Conservation (phyloP, 2,888 invertebrate genomes). For the Drosophila siamana region DNA sequence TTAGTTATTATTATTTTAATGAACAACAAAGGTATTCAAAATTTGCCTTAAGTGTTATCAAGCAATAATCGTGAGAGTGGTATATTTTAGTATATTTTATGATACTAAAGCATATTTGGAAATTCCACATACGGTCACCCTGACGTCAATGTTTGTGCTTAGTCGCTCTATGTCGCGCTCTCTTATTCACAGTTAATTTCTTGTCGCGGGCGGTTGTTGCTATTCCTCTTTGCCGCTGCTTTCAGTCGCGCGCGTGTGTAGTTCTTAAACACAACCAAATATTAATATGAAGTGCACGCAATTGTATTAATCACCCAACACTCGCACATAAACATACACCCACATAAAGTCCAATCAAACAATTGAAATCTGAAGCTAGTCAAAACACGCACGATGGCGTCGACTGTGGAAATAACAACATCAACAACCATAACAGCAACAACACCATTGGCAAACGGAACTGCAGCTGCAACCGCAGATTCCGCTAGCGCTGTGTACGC, state of each 20-base stretch:
- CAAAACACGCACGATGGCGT: slow-evolving; percentile 43
- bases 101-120: neutral
- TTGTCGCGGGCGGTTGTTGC: slow-evolving; percentile 33
- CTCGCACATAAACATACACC: slow-evolving; percentile 6
- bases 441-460: slow-evolving; percentile 45
- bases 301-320: slow-evolving; percentile 42
- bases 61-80: neutral
- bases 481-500: slow-evolving; percentile 83
- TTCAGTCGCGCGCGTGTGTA: slow-evolving; percentile 32
- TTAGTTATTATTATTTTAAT: too few relatives aligned
- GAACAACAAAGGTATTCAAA: too few relatives aligned
- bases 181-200: slow-evolving; percentile 42
- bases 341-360: slow-evolving; percentile 16
- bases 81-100: neutral
- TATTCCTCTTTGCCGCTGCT: slow-evolving; percentile 1
- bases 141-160: slow-evolving; percentile 16
- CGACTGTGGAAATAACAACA: slow-evolving; percentile 25
- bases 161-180: slow-evolving; percentile 7
- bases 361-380: slow-evolving; percentile 34
- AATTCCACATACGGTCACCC: neutral
- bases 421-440: slow-evolving; percentile 8
- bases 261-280: slow-evolving; percentile 25
- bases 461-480: slow-evolving; percentile 57
- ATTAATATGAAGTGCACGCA: slow-evolving; percentile 59
- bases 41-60: too few relatives aligned